These are phyloP conservation scores for Thymallus thymallus DNA, from an alignment of 2,113 vertebrate genomes.

Conservation along the genomic window DNA sequence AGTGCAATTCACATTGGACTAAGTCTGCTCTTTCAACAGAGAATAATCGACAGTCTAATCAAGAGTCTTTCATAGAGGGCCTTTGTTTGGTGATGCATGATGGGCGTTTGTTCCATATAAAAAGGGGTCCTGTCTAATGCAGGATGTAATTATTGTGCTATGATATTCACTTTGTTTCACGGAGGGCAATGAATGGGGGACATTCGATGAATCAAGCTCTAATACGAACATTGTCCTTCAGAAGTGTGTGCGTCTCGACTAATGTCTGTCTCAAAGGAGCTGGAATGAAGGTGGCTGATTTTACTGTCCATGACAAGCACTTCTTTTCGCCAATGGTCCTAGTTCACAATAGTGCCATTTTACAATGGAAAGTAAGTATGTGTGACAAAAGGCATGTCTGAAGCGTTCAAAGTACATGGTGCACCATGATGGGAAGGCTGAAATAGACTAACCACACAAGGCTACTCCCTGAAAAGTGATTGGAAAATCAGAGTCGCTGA, in stretches of 20 bases:
- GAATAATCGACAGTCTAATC: slow-evolving; percentile 57
- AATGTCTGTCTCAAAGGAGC: slow-evolving; percentile 52
- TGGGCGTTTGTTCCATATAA: slow-evolving; percentile 48
- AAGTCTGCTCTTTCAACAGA: slow-evolving; percentile 47
- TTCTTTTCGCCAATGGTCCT: slow-evolving; percentile 40
- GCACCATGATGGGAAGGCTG: neutral
- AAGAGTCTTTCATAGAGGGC: slow-evolving; percentile 45
- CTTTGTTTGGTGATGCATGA: slow-evolving; percentile 67
- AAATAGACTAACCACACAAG: neutral
- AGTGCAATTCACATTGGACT: slow-evolving; percentile 45
- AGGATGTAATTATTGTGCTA: slow-evolving; percentile 48
- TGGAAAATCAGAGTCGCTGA: too few relatives aligned
- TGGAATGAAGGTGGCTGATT: slow-evolving; percentile 42
- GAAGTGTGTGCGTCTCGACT: slow-evolving; percentile 55
- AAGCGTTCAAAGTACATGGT: neutral
- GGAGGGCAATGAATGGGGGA: slow-evolving; percentile 46
- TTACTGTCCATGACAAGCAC: slow-evolving; percentile 43
- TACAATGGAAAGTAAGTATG: neutral
- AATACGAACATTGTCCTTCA: slow-evolving; percentile 63
- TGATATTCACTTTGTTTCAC: slow-evolving; percentile 58
- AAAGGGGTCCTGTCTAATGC: slow-evolving; percentile 41
- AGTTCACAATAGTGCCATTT: slow-evolving; percentile 33
- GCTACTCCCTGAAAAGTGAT: too few relatives aligned
- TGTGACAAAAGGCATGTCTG: neutral
- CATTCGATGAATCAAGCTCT: slow-evolving; percentile 56